These are phyloP conservation scores for Sinocyclocheilus grahami DNA, from an alignment of 2,113 vertebrate genomes.

Conservation along the genomic window DNA sequence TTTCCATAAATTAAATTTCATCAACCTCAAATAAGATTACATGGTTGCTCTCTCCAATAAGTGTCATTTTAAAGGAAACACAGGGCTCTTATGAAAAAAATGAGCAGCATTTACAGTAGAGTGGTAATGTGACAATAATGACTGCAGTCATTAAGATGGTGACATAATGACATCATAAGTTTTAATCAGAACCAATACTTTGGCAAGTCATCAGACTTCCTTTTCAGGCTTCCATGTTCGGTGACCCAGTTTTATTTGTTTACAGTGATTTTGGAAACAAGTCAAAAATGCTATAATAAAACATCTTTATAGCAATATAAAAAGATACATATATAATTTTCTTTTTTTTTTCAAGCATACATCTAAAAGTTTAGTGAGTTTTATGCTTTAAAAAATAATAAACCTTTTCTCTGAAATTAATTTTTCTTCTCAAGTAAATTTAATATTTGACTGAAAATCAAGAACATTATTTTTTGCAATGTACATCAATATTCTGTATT, in stretches of 20 bases:
- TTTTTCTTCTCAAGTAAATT: neutral
- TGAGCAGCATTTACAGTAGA: slow-evolving; percentile 34
- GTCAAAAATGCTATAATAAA: too few relatives aligned
- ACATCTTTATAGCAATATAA: neutral
- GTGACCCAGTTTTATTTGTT: neutral
- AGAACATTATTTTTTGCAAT: neutral
- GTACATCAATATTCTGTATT: neutral
- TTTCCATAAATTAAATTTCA: slow-evolving; percentile 18
- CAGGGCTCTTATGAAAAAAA: slow-evolving; percentile 26
- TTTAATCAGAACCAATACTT: slow-evolving; percentile 46
- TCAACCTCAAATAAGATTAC: slow-evolving; percentile 13
- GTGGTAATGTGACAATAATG: slow-evolving; percentile 42
- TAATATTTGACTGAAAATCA: too few relatives aligned
- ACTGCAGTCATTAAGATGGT: slow-evolving; percentile 56
- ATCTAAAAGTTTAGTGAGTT: neutral
- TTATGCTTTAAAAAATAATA: neutral
- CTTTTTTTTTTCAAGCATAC: too few relatives aligned
- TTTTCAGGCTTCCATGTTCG: neutral
- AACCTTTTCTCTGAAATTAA: neutral
- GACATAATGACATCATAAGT: slow-evolving; percentile 57
- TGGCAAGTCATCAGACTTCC: slow-evolving; percentile 41
- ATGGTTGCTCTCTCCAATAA: slow-evolving; percentile 10
- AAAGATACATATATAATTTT: too few relatives aligned
- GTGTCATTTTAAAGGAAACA: slow-evolving; percentile 28
- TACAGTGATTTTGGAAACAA: neutral